Percentiles rank a stretch among this genome's conserved stretches.
Evolutionary conservation across 2,888 invertebrate species (phyloP).

Genomic region (Charanyca ferruginea): DNA sequence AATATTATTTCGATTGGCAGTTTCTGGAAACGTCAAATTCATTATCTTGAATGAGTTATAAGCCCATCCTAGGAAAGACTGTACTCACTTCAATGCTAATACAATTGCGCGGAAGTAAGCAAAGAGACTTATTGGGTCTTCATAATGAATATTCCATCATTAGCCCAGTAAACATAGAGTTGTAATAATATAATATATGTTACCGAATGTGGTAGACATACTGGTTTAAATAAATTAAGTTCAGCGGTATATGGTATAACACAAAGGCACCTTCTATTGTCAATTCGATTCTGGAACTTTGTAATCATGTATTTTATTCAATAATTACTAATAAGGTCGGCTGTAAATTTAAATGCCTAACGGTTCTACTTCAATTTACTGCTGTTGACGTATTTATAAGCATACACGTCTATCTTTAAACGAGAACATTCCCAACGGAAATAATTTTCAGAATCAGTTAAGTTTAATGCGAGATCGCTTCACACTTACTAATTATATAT

Average conservation of each 20-base stretch:
- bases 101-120: neutral
- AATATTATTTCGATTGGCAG: no score
- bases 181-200: neutral
- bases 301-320: constrained; percentile 9
- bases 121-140: neutral
- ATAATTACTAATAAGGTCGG: constrained; percentile 25
- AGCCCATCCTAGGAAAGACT: neutral
- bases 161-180: no score
- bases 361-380: no score
- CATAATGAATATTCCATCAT: neutral
- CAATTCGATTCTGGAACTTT: neutral
- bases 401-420: neutral
- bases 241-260: neutral
- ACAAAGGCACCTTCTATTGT: constrained; percentile 6
- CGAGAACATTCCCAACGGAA: constrained; percentile 8
- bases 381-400: neutral
- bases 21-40: neutral
- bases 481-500: constrained; percentile 5
- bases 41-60: neutral
- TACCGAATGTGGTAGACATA: neutral
- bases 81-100: neutral
- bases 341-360: no score
- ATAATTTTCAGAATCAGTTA: constrained; percentile 20
- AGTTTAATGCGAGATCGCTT: constrained; percentile 29
- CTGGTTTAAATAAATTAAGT: neutral